These are phyloP conservation scores for Silurus aristotelis DNA, from an alignment of 2,797 vertebrate species.

Conservation along the genomic window DNA sequence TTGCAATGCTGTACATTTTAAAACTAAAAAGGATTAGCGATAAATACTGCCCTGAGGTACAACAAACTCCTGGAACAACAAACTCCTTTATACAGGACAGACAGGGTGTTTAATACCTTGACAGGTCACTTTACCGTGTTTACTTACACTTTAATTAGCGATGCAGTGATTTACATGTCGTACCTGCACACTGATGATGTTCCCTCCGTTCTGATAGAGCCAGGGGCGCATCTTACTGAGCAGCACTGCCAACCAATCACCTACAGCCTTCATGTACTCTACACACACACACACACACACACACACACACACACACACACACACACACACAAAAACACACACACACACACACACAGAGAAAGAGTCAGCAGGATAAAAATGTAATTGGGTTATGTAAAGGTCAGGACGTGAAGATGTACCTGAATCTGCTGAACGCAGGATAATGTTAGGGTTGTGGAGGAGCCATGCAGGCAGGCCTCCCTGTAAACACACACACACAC, in stretches of 20 bases:
- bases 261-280: conserved; percentile 89
- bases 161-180: background rate
- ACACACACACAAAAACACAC: conserved; percentile 26
- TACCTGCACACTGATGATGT: conserved; percentile 95
- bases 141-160: background rate
- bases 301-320: conserved; percentile 18
- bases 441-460: conserved; percentile 83
- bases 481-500: conserved; percentile 64
- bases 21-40: too few relatives aligned
- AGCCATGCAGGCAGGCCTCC: conserved; percentile 95
- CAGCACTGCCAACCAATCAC: conserved; percentile 86
- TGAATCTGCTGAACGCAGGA: conserved; percentile 84
- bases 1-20: too few relatives aligned
- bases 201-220: conserved; percentile 89
- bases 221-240: conserved; percentile 85
- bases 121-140: background rate
- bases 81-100: too few relatives aligned
- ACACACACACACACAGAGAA: background rate
- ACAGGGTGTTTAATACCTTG: too few relatives aligned
- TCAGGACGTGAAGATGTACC: conserved; percentile 67
- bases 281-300: conserved; percentile 21
- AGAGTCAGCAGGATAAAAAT: background rate
- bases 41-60: too few relatives aligned
- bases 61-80: too few relatives aligned
- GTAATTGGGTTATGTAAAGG: background rate